A percentile compares a stretch with the other conserved stretches of the same genome.
Conservation (phyloP, 2,888 invertebrate genomes). For the Augochlorella aurata region DNA sequence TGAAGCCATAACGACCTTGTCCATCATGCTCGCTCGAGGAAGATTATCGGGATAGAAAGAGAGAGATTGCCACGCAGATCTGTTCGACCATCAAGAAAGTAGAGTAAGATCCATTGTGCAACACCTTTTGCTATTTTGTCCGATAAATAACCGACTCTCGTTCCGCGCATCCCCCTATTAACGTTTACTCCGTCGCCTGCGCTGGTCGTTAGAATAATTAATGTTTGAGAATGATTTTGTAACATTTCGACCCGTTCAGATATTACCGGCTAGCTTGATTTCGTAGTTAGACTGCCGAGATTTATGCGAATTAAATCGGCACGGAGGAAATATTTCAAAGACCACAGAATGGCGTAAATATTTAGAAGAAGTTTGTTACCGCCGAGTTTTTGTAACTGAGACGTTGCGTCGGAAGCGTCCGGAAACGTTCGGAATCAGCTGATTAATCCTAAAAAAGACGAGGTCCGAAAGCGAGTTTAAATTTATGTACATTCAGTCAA, state of each 20-base stretch:
- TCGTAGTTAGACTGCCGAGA: background rate
- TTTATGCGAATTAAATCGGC: background rate
- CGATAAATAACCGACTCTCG: background rate
- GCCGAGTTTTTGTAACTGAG: too few species aligned
- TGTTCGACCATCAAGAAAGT: background rate
- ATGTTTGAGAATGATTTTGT: background rate
- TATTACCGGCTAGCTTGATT: background rate
- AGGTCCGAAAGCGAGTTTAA: too few species aligned
- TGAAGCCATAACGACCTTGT: conserved; percentile 36
- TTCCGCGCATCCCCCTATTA: conserved; percentile 3
- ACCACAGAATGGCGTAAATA: too few species aligned
- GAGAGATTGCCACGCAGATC: conserved; percentile 8
- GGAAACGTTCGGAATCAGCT: too few species aligned
- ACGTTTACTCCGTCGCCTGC: background rate
- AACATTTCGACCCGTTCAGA: background rate
- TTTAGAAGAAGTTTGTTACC: too few species aligned
- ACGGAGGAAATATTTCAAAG: background rate
- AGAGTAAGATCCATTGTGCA: background rate
- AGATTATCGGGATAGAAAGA: background rate
- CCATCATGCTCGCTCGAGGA: conserved; percentile 18
- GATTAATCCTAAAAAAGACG: too few species aligned
- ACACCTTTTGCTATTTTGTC: background rate
- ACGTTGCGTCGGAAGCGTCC: too few species aligned
- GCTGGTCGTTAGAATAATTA: conserved; percentile 4
- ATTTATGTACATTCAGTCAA: too few species aligned